phyloP scores from a whole-genome alignment of 2,888 invertebrate genomes.

The Drosophila sordidula region DNA sequence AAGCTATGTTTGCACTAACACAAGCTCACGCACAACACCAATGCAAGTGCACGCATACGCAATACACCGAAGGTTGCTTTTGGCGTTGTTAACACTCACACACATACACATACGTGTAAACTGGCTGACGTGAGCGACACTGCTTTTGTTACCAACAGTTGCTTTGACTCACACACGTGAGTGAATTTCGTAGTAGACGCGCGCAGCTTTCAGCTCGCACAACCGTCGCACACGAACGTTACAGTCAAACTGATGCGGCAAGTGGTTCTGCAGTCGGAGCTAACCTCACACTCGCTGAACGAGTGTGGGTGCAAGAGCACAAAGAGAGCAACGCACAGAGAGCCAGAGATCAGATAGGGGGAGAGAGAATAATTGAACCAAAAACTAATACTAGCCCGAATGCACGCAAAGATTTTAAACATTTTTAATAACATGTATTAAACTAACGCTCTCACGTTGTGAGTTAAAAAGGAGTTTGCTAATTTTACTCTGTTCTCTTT shows the following conservation, averaged over 20 bases:
- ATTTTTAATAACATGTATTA: too few relatives aligned
- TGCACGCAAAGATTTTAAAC: too few relatives aligned
- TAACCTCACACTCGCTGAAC: conserved; percentile 18
- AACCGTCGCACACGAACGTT: conserved; percentile 65
- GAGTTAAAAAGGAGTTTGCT: too few relatives aligned
- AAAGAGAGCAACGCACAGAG: conserved; percentile 5
- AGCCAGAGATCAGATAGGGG: conserved; percentile 7
- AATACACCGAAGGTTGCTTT: conserved; percentile 33
- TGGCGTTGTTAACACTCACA: conserved; percentile 47
- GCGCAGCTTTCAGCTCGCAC: conserved; percentile 63
- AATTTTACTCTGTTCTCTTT: too few relatives aligned
- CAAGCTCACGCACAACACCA: conserved; percentile 32
- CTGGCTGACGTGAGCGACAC: conserved; percentile 36
- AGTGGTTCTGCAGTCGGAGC: conserved; percentile 17
- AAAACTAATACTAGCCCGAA: neutral
- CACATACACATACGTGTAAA: conserved; percentile 18
- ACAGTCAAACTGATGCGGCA: conserved; percentile 62
- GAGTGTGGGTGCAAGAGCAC: conserved; percentile 33
- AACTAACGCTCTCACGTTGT: too few relatives aligned
- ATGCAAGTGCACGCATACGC: conserved; percentile 28
- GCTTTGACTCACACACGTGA: conserved; percentile 58
- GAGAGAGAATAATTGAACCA: neutral
- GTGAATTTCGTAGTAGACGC: conserved; percentile 51
- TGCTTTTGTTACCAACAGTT: conserved; percentile 68
- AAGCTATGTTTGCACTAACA: conserved; percentile 47